Conservation (phyloP, 2,888 invertebrate genomes). For the Oscheius onirici region DNA sequence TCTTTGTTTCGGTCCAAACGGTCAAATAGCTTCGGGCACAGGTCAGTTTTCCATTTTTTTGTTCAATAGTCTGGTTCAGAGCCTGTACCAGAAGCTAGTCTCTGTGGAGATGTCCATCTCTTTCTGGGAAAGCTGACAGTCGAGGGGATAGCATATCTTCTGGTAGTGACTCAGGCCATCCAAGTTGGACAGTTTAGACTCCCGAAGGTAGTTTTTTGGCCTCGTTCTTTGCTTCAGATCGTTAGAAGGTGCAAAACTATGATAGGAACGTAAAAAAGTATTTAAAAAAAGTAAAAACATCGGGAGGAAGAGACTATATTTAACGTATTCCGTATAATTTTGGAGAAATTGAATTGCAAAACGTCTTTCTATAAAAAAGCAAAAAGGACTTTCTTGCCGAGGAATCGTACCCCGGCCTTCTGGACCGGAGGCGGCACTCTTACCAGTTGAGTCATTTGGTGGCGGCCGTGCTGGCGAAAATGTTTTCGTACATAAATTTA, state of each 20-base stretch:
- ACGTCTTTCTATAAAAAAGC: too few species aligned
- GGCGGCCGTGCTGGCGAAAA: neutral
- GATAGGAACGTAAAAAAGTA: too few species aligned
- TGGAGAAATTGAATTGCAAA: too few species aligned
- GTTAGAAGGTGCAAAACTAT: too few species aligned
- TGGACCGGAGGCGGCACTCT: neutral
- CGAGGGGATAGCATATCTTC: constrained; percentile 6
- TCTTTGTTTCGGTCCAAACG: neutral
- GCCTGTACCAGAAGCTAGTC: constrained; percentile 22
- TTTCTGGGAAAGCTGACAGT: constrained; percentile 20
- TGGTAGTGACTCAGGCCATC: constrained; percentile 19
- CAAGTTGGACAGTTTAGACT: constrained; percentile 18
- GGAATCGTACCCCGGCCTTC: neutral
- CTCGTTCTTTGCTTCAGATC: too few species aligned
- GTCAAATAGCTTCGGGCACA: neutral
- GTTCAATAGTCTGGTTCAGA: constrained; percentile 14
- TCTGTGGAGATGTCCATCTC: constrained; percentile 2
- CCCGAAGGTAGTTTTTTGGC: constrained; percentile 12
- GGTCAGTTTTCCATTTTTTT: neutral
- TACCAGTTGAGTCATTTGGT: neutral
- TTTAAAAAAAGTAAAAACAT: too few species aligned
- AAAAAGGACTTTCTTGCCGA: neutral
- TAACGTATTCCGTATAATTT: too few species aligned
- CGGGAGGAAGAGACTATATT: too few species aligned
- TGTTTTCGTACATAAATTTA: neutral